Evolutionary conservation across 2,888 invertebrate species (phyloP), one percentile per base, ranked within the genome.

Genomic region (Odontocerum albicorne): DNA sequence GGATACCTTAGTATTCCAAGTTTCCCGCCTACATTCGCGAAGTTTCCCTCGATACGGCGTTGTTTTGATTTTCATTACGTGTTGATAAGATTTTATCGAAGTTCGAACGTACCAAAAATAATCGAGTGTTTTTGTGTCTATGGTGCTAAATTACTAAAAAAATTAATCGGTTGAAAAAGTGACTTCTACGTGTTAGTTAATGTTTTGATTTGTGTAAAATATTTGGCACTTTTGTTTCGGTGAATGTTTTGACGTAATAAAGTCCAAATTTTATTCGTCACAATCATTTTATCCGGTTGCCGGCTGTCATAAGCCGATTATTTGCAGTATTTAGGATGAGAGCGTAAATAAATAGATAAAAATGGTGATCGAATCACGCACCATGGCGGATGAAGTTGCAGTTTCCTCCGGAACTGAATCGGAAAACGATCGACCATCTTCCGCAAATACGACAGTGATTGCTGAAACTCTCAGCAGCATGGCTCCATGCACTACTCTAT

Each of bases 401-500:
- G 33, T 17, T 2, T 55, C 60, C 35, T 57, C 57, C n/a, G 55
- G 57, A 7, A 45, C 21, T 6, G 57, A 57, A 16, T 60, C 60
- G 19, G 67, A 65, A 54, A 60, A 63, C 55, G 67, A 66, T 55
- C 63, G 62, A 42, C 63, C 63, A 43, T 63, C 65, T 57, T 65
- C 63, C 62, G 58, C 50, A 45, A 62, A 62, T 19, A 60, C 59
- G 2, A 66, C 63, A 63, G 66, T 68, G 63, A 65, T 67, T 56
- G 68, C 65, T 60, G 62, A 63, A 43, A 61, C 65, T 62, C 65
- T 68, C 66, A 64, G 58, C 66, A 67, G 63, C 65, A 66, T 68
- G 57, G 66, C 72, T 50, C 69, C 71, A 59, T 55, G 49, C 16
- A 72, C 73, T 47, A 77, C 78, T 17, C 73, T 77, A 55, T 76